phyloP scores from a whole-genome alignment of 2,113 vertebrate species.

The Mustela nigripes region DNA sequence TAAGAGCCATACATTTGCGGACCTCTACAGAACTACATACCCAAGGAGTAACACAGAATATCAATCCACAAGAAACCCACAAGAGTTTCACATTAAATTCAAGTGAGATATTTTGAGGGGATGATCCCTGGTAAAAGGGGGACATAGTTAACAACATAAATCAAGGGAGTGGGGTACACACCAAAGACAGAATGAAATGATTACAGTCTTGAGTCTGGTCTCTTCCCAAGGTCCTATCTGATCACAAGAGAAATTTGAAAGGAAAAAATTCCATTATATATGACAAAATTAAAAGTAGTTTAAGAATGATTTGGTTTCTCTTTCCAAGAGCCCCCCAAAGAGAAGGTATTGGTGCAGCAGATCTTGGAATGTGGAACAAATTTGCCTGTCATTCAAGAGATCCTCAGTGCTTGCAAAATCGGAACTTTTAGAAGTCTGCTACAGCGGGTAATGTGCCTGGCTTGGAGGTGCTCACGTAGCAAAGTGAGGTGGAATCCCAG shows the following conservation, averaged over 20 bases:
- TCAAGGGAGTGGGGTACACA: background rate
- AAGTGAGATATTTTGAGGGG: background rate
- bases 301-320: background rate
- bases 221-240: background rate
- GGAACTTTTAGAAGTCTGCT: background rate
- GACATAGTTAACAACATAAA: background rate
- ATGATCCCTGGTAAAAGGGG: background rate
- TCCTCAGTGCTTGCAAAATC: background rate
- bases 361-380: background rate
- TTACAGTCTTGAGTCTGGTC: background rate
- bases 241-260: background rate
- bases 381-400: background rate
- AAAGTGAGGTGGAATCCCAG: background rate
- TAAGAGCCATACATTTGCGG: background rate
- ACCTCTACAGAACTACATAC: background rate
- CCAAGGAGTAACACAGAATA: background rate
- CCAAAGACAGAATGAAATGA: background rate
- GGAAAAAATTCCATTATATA: background rate
- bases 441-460: background rate
- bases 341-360: background rate
- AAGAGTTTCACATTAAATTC: background rate
- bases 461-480: background rate
- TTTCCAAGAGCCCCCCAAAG: background rate
- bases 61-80: background rate
- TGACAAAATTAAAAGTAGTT: background rate